Percentiles rank a stretch among this genome's conserved stretches.
These are phyloP conservation scores for Lasioglossum lativentre DNA, from an alignment of 2,888 invertebrate species.

Conservation along the genomic window DNA sequence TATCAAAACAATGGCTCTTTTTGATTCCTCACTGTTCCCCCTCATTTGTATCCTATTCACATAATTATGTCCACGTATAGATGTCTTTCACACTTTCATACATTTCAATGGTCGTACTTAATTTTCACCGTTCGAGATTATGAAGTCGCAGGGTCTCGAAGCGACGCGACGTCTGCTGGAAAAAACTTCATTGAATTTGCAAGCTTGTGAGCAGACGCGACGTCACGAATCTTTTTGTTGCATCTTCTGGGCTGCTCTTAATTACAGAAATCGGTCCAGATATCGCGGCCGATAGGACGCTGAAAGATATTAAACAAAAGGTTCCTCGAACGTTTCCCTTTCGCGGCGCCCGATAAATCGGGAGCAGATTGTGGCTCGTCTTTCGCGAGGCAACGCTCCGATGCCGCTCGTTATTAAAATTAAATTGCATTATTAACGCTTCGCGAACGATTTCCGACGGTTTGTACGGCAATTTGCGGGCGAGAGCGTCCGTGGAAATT, in stretches of 20 bases:
- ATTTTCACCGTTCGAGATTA: too few relatives aligned
- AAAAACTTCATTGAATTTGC: not conserved
- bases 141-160: too few relatives aligned
- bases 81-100: not conserved
- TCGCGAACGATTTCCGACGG: constrained; percentile 76
- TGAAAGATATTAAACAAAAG: constrained; percentile 43
- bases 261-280: not conserved
- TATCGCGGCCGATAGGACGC: not conserved
- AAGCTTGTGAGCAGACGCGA: not conserved
- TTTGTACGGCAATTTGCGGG: constrained; percentile 78
- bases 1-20: too few relatives aligned
- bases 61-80: not conserved
- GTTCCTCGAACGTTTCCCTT: constrained; percentile 43
- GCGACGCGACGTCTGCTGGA: not conserved
- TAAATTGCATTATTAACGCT: constrained; percentile 81
- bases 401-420: constrained; percentile 78
- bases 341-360: constrained; percentile 43
- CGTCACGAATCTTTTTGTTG: not conserved
- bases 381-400: constrained; percentile 62
- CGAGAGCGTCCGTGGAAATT: constrained; percentile 75
- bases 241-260: not conserved
- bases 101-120: too few relatives aligned
- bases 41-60: not conserved
- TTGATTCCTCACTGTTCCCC: not conserved
- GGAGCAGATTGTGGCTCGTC: constrained; percentile 59